These are phyloP conservation scores for Papilio machaon DNA, from an alignment of 1,140 invertebrate species.

Conservation along the genomic window DNA sequence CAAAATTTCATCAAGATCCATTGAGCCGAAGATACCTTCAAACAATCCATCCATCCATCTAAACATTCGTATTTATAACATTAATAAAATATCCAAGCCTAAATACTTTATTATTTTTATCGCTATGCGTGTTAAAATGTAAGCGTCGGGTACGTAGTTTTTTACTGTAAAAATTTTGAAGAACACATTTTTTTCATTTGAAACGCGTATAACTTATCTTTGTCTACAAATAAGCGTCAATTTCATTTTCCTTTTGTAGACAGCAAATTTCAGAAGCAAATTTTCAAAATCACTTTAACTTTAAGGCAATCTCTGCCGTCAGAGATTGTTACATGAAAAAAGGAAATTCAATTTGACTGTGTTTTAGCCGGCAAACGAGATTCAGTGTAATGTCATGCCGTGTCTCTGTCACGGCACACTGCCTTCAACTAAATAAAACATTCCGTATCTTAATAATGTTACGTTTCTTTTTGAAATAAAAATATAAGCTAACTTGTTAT, in stretches of 20 bases:
- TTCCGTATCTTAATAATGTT: neutral
- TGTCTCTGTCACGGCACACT: constrained; percentile 17
- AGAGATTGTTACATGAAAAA: constrained; percentile 24
- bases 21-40: too few relatives aligned
- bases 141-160: too few relatives aligned
- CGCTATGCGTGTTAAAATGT: too few relatives aligned
- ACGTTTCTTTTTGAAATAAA: neutral
- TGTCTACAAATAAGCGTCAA: neutral
- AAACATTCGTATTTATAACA: too few relatives aligned
- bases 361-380: constrained; percentile 25
- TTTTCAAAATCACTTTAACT: constrained; percentile 18
- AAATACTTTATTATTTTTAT: neutral
- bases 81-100: neutral
- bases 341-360: constrained; percentile 23
- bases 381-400: constrained; percentile 10
- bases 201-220: neutral
- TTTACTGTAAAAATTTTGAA: too few relatives aligned
- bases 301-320: constrained; percentile 16
- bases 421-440: constrained; percentile 3
- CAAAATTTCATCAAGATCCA: too few relatives aligned
- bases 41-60: too few relatives aligned
- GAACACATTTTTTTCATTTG: too few relatives aligned
- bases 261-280: neutral
- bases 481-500: neutral
- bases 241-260: neutral